A percentile compares a stretch with the other conserved stretches of the same genome.
Conservation (phyloP, 2,888 invertebrate species). For the Eumacrocentrus americanus region DNA sequence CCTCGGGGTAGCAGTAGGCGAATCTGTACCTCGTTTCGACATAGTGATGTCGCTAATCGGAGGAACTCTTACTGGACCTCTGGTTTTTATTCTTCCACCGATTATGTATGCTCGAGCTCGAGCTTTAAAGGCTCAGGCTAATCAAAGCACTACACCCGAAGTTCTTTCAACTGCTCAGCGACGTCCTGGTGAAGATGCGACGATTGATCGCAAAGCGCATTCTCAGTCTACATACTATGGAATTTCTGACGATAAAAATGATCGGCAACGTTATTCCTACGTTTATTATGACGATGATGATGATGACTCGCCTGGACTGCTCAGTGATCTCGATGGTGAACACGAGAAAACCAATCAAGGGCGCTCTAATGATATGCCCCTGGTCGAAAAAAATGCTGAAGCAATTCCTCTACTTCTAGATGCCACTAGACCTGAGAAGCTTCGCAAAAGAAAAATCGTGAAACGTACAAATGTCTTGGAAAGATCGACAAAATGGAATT, state of each 20-base stretch:
- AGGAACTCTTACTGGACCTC: conserved; percentile 80
- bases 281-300: conserved; percentile 50
- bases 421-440: conserved; percentile 36
- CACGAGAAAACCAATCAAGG: not conserved
- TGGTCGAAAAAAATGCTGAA: conserved; percentile 19
- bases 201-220: conserved; percentile 46
- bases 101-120: conserved; percentile 77
- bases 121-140: conserved; percentile 56
- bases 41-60: conserved; percentile 86
- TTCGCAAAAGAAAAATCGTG: conserved; percentile 17
- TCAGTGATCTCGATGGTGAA: conserved; percentile 35
- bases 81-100: conserved; percentile 85
- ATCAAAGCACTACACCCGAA: conserved; percentile 35
- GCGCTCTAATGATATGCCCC: conserved; percentile 12
- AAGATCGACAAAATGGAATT: not conserved
- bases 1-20: conserved; percentile 77
- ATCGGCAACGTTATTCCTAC: conserved; percentile 46
- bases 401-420: conserved; percentile 41
- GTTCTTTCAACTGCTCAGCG: conserved; percentile 43
- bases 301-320: conserved; percentile 34
- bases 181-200: conserved; percentile 31
- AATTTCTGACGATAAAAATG: conserved; percentile 37
- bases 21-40: conserved; percentile 84
- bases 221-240: conserved; percentile 48
- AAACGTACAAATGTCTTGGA: conserved; percentile 1